These are phyloP conservation scores for Monopis laevigella DNA, from an alignment of 2,888 invertebrate genomes.

Conservation along the genomic window DNA sequence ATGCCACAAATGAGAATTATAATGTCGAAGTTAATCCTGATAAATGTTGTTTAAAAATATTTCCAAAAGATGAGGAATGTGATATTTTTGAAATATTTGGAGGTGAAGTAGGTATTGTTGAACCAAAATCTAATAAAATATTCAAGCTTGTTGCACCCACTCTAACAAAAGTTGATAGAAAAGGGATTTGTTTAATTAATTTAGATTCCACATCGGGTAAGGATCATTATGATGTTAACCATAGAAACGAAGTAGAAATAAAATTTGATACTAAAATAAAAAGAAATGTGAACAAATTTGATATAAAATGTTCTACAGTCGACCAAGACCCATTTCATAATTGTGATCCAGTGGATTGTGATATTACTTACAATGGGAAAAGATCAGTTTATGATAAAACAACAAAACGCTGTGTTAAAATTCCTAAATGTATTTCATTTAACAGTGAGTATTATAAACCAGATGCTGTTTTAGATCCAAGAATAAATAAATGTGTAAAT, in stretches of 20 bases:
- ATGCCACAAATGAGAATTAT: slow-evolving; percentile 28
- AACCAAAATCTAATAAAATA: slow-evolving; percentile 26
- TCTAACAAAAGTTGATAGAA: slow-evolving; percentile 33
- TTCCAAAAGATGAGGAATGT: slow-evolving; percentile 29
- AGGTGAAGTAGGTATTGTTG: slow-evolving; percentile 27
- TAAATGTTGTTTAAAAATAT: slow-evolving; percentile 34
- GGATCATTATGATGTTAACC: slow-evolving; percentile 23
- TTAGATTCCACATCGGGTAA: slow-evolving; percentile 34
- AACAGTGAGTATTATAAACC: slow-evolving; percentile 23
- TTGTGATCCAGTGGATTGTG: slow-evolving; percentile 47
- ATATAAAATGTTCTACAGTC: slow-evolving; percentile 9
- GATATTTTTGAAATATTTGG: slow-evolving; percentile 33
- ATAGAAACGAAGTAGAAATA: slow-evolving; percentile 35
- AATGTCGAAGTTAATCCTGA: slow-evolving; percentile 35
- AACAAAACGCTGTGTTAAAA: slow-evolving; percentile 29
- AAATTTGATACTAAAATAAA: slow-evolving; percentile 33
- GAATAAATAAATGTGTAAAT: slow-evolving; percentile 32
- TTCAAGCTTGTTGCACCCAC: slow-evolving; percentile 40
- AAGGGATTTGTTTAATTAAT: slow-evolving; percentile 37
- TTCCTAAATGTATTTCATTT: slow-evolving; percentile 28
- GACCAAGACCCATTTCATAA: slow-evolving; percentile 45
- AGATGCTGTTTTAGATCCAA: slow-evolving; percentile 31
- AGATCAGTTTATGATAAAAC: slow-evolving; percentile 30
- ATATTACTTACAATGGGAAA: slow-evolving; percentile 39
- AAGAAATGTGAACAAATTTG: slow-evolving; percentile 12